Conservation (phyloP, 2,797 vertebrate species). For the Cyprinella venusta region DNA sequence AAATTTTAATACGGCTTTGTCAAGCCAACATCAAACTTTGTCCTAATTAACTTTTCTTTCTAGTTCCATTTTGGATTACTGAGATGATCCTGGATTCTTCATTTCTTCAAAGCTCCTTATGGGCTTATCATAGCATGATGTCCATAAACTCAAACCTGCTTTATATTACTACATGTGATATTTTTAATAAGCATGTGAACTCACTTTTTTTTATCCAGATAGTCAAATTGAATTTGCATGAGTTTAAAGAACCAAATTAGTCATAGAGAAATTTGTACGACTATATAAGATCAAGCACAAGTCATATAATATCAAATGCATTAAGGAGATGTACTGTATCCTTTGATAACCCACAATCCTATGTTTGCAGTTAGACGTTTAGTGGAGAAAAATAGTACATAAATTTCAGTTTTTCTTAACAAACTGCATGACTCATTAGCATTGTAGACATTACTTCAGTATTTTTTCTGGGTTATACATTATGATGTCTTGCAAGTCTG, state of each 20-base stretch:
- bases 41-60: no score
- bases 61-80: background rate
- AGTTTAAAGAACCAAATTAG: background rate
- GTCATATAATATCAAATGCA: background rate
- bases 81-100: background rate
- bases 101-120: background rate
- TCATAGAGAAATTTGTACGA: background rate
- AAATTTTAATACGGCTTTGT: no score
- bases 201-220: background rate
- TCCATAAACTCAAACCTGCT: background rate
- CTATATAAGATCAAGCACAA: background rate
- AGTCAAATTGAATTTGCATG: background rate
- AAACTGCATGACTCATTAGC: background rate
- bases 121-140: background rate
- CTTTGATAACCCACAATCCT: background rate
- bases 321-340: background rate
- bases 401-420: background rate
- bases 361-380: background rate
- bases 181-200: background rate
- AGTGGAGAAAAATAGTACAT: background rate
- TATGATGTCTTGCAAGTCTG: background rate
- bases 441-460: background rate
- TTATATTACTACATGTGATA: background rate
- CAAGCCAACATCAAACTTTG: no score
- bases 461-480: background rate